Evolutionary conservation across 1,140 invertebrate genomes (phyloP).

Genomic region (Heliconius hewitsoni): DNA sequence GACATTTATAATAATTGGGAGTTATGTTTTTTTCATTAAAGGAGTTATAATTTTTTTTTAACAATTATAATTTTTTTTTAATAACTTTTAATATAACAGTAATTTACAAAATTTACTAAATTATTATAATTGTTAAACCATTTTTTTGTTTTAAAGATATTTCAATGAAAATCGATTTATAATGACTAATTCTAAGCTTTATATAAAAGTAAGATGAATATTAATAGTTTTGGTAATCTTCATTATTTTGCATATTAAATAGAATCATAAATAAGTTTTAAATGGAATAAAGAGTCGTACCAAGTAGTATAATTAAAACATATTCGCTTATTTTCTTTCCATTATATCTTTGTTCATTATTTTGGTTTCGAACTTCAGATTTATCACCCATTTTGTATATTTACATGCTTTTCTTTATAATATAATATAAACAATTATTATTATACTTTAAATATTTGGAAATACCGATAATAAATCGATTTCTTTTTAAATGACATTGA

Average conservation of each 20-base stretch:
- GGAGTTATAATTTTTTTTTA: too few relatives aligned
- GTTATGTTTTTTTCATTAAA: too few relatives aligned
- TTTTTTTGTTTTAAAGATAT: neutral
- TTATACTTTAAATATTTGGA: neutral
- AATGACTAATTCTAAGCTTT: neutral
- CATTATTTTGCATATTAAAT: neutral
- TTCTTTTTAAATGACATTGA: neutral
- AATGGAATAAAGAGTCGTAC: neutral
- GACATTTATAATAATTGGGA: too few relatives aligned
- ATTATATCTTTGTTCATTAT: neutral
- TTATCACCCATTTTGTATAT: constrained; percentile 5
- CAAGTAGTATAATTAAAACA: neutral
- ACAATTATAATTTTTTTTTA: too few relatives aligned
- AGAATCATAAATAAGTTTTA: neutral
- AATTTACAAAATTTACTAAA: neutral
- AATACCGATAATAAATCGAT: constrained; percentile 5
- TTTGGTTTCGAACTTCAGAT: neutral
- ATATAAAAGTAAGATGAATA: neutral
- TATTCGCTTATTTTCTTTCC: constrained; percentile 10
- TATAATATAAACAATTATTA: neutral
- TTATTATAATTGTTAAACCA: neutral
- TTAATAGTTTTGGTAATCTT: neutral
- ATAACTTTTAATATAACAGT: neutral
- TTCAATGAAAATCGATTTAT: neutral
- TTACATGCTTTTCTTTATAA: neutral